A percentile compares a stretch with the other conserved stretches of the same genome.
These are phyloP conservation scores for Tenthredo notha DNA, from an alignment of 2,888 invertebrate genomes.

Conservation along the genomic window DNA sequence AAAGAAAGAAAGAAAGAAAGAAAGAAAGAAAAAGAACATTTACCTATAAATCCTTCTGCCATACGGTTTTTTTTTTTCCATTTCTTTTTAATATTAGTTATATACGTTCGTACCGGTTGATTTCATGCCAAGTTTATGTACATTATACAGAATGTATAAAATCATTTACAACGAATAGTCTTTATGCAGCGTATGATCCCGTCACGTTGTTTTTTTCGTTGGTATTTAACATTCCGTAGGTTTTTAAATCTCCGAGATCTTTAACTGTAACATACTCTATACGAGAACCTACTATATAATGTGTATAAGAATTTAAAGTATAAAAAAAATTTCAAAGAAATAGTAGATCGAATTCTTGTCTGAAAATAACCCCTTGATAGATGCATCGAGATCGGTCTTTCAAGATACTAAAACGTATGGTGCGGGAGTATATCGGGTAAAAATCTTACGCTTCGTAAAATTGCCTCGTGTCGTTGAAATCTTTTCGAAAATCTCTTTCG, in stretches of 20 bases:
- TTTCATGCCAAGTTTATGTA: slow-evolving; percentile 5
- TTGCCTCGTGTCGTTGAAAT: slow-evolving; percentile 25
- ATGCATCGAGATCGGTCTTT: slow-evolving; percentile 17
- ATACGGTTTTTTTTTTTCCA: neutral
- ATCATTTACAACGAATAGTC: neutral
- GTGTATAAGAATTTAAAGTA: neutral
- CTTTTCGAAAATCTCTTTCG: slow-evolving; percentile 30
- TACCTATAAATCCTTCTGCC: neutral
- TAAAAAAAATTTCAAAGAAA: neutral
- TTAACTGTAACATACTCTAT: neutral
- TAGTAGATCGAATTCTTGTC: neutral
- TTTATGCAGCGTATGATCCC: neutral
- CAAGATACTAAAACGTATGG: slow-evolving; percentile 4
- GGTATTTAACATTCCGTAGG: neutral
- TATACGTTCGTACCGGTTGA: neutral
- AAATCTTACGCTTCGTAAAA: slow-evolving; percentile 1
- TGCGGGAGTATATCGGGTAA: neutral
- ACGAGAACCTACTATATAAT: neutral
- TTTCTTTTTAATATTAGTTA: neutral
- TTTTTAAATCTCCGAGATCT: neutral
- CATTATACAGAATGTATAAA: neutral
- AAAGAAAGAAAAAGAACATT: neutral
- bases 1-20: neutral
- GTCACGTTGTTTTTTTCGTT: neutral
- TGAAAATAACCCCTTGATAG: slow-evolving; percentile 9